phyloP scores from a whole-genome alignment of 2,888 invertebrate species.

The Ophion obscuratus region DNA sequence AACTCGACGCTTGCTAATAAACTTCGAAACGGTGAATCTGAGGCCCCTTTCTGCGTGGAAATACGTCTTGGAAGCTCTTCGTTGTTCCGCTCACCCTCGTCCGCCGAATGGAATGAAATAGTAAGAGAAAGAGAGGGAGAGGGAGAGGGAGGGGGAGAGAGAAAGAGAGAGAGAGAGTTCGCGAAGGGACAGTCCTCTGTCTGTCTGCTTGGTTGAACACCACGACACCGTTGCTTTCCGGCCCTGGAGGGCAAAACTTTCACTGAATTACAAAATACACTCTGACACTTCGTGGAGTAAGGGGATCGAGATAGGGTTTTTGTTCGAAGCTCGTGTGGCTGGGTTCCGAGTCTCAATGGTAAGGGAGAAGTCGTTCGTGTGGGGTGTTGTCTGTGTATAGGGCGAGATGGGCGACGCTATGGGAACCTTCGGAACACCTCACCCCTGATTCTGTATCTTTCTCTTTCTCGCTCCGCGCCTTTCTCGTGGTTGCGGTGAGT shows the following conservation, averaged over 20 bases:
- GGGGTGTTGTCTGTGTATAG: conserved; percentile 9
- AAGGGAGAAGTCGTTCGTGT: conserved; percentile 54
- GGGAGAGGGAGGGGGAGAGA: not conserved
- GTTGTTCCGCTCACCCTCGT: conserved; percentile 38
- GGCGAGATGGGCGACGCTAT: not conserved
- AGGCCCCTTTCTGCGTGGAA: conserved; percentile 31
- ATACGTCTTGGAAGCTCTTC: conserved; percentile 53
- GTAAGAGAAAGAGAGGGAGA: not conserved
- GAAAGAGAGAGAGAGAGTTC: conserved; percentile 17
- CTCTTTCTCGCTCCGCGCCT: not conserved
- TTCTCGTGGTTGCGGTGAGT: conserved; percentile 9
- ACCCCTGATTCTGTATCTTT: not conserved
- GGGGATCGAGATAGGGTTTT: conserved; percentile 47
- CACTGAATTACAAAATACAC: conserved; percentile 68
- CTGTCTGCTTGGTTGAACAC: conserved; percentile 65
- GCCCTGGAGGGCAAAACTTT: conserved; percentile 62
- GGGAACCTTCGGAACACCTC: conserved; percentile 14
- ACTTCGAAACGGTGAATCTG: conserved; percentile 55
- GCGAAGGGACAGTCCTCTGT: conserved; percentile 56
- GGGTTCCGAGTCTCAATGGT: conserved; percentile 53
- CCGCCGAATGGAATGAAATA: not conserved
- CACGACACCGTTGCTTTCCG: conserved; percentile 56
- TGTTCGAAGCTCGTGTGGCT: conserved; percentile 33
- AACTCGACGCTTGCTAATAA: conserved; percentile 63
- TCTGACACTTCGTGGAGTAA: conserved; percentile 59